Percentiles rank a stretch among this genome's conserved stretches.
Evolutionary conservation across 2,113 vertebrate species (phyloP).

Genomic region (Lathamus discolor): DNA sequence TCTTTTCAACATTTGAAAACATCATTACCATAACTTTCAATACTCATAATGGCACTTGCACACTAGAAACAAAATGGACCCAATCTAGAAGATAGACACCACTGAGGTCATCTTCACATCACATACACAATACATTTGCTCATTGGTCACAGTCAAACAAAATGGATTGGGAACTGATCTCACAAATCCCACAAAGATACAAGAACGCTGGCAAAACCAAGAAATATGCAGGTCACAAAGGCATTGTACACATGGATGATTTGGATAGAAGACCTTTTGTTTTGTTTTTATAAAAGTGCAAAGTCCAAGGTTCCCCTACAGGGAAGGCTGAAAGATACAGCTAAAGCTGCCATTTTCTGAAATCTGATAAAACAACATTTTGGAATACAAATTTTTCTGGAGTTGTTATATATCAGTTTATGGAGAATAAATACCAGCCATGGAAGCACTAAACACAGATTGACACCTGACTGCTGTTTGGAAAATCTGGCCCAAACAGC

Average conservation of each 20-base stretch:
- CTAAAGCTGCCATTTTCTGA: neutral
- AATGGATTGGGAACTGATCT: neutral
- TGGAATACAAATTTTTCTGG: neutral
- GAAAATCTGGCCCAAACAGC: neutral
- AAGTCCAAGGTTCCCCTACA: neutral
- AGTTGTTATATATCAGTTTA: neutral
- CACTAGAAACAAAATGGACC: neutral
- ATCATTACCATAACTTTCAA: neutral
- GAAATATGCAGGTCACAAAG: neutral
- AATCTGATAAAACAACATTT: neutral
- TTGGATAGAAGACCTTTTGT: neutral
- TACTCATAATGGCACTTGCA: constrained; percentile 37
- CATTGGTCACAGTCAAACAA: constrained; percentile 19
- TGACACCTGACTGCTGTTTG: neutral
- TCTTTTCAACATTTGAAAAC: neutral
- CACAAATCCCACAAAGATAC: neutral
- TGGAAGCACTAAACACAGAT: neutral
- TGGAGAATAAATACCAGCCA: neutral
- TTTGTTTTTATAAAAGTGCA: neutral
- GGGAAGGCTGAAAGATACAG: constrained; percentile 10
- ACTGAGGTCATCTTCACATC: neutral
- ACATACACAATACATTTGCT: neutral
- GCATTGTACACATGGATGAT: neutral
- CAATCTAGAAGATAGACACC: neutral
- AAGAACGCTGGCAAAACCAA: neutral